phyloP scores from a whole-genome alignment of 2,888 invertebrate genomes.

The Melolontha melolontha region DNA sequence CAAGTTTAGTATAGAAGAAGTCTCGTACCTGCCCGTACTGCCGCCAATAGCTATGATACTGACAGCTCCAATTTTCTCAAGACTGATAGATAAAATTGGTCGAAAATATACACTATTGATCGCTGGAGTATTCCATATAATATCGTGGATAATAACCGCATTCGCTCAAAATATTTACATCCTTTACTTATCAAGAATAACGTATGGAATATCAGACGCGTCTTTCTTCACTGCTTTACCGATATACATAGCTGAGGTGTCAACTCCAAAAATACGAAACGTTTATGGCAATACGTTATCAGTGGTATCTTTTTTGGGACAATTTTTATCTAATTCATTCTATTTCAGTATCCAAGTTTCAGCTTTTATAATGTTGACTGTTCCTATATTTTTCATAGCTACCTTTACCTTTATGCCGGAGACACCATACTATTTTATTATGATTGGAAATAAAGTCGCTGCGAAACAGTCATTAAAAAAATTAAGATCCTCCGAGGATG shows the following conservation, averaged over 20 bases:
- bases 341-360: slow-evolving; percentile 68
- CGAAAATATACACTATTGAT: slow-evolving; percentile 55
- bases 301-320: slow-evolving; percentile 53
- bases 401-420: slow-evolving; percentile 64
- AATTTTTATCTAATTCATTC: slow-evolving; percentile 65
- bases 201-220: slow-evolving; percentile 55
- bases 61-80: slow-evolving; percentile 51
- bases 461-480: slow-evolving; percentile 52
- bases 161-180: slow-evolving; percentile 52
- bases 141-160: slow-evolving; percentile 53
- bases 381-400: slow-evolving; percentile 70
- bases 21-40: slow-evolving; percentile 58
- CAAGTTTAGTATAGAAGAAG: slow-evolving; percentile 57
- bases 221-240: slow-evolving; percentile 55
- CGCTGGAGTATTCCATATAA: slow-evolving; percentile 54
- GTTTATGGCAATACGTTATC: slow-evolving; percentile 57
- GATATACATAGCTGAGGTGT: slow-evolving; percentile 57
- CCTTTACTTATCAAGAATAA: slow-evolving; percentile 55
- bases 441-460: slow-evolving; percentile 50
- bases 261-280: slow-evolving; percentile 56
- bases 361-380: slow-evolving; percentile 69
- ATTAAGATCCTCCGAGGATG: slow-evolving; percentile 53
- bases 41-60: slow-evolving; percentile 54
- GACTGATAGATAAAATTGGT: slow-evolving; percentile 54
- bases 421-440: slow-evolving; percentile 58